Percentiles rank a stretch among this genome's conserved stretches.
These are phyloP conservation scores for Pediacus dermestoides DNA, from an alignment of 2,888 invertebrate species.

Conservation along the genomic window DNA sequence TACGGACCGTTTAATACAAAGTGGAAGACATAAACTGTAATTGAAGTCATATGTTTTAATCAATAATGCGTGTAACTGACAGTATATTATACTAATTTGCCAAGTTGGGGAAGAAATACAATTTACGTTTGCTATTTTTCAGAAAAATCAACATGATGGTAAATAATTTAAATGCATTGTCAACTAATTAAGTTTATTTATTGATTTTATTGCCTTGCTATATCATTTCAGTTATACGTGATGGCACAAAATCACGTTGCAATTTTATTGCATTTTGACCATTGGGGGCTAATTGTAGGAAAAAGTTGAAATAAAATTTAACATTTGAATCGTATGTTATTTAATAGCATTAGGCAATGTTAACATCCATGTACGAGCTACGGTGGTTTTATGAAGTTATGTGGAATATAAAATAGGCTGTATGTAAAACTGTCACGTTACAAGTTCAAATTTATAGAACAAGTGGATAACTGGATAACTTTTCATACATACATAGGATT, in stretches of 20 bases:
- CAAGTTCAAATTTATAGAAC: conserved; percentile 47
- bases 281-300: background rate
- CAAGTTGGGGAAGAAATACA: too few species aligned
- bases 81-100: too few species aligned
- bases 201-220: too few species aligned
- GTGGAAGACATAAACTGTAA: conserved; percentile 23
- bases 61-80: conserved; percentile 37
- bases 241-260: background rate
- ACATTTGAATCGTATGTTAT: conserved; percentile 20
- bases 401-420: conserved; percentile 42
- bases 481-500: conserved; percentile 40
- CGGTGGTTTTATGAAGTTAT: conserved; percentile 34
- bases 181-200: too few species aligned
- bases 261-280: conserved; percentile 4
- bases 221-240: conserved; percentile 1
- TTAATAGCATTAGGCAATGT: conserved; percentile 28
- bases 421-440: conserved; percentile 48
- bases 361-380: conserved; percentile 26
- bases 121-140: background rate
- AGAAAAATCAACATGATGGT: too few species aligned
- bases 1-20: conserved; percentile 27
- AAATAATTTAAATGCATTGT: too few species aligned
- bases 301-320: conserved; percentile 5
- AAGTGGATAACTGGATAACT: conserved; percentile 46
- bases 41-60: conserved; percentile 31